Evolutionary conservation across 1,140 invertebrate species (phyloP), one percentile per base, ranked within the genome.

Genomic region (Globodera rostochiensis): DNA sequence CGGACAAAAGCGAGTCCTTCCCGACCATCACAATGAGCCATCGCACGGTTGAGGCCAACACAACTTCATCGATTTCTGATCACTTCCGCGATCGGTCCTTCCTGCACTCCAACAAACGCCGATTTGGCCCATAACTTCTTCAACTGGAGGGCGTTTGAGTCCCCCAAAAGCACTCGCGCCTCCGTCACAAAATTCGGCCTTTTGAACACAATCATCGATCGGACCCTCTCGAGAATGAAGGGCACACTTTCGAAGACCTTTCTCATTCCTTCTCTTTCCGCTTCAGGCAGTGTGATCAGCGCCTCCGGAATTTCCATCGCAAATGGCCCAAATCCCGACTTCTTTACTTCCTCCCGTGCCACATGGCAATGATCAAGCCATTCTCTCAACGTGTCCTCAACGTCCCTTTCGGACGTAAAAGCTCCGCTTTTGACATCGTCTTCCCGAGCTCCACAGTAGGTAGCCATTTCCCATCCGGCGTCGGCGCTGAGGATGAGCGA

Each of bases 361-460:
- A 57, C 73, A 4, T 74, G n/a, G 11, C 73, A 47, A 36, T 74
- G 25, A 47, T 74, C 73, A 25, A 36, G 8, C 73, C 73, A 74
- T 25, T 6, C 60, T 49, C 9, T 57, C 13, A 74, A 3, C 3
- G 73, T 15, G 6, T 49, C 11, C 36, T 74, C 73, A 8, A 74
- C 60, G 9, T 74, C 49, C 7, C 25, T 9, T 21, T 74, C 45
- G 0, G 50, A 25, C 3, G 73, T 45, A 11, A 74, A 74, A 21
- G 60, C 21, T 21, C 73, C 73, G 13, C 46, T 74, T 74, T 74
- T 74, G 3, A 74, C 73, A 5, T 50, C 60, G 13, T 74, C 73
- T 3, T 60, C 73, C 11, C 73, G 50, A 4, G 50, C 8, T 4
- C 60, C 36, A 21, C 21, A 50, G 1, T 74, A 74, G 25, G n/a